These are phyloP conservation scores for Syrista parreyssii DNA, from an alignment of 2,888 invertebrate genomes.

Conservation along the genomic window DNA sequence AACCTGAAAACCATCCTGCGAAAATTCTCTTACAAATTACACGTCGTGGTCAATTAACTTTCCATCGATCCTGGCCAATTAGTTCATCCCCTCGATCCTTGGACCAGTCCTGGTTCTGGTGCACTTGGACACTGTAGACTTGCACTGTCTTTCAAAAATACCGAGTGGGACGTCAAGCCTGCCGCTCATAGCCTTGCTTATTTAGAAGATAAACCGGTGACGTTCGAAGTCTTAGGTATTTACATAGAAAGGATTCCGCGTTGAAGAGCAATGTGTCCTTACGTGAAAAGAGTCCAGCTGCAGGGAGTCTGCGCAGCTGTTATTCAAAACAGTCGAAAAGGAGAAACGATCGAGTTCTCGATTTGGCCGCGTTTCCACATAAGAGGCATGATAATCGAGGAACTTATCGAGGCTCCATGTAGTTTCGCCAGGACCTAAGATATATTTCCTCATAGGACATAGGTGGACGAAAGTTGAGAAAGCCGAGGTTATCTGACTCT, in stretches of 20 bases:
- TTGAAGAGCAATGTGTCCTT: not conserved
- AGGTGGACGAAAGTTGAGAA: not conserved
- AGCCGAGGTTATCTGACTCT: conserved; percentile 44
- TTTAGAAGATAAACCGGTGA: not conserved
- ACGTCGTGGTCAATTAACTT: too few species aligned
- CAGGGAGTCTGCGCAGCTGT: not conserved
- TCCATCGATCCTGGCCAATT: too few species aligned
- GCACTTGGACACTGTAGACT: not conserved
- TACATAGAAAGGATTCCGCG: not conserved
- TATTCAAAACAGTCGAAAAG: not conserved
- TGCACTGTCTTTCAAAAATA: too few species aligned
- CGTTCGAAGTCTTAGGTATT: not conserved
- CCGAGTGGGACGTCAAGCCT: not conserved
- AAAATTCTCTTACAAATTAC: not conserved
- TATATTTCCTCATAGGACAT: not conserved
- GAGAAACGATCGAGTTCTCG: not conserved
- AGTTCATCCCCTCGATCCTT: not conserved
- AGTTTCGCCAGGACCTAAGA: not conserved
- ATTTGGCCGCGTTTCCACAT: not conserved
- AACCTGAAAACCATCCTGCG: not conserved
- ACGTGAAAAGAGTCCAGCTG: too few species aligned
- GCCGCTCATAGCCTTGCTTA: not conserved
- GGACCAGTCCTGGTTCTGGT: not conserved
- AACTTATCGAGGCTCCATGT: not conserved
- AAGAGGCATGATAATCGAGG: not conserved